Conservation (phyloP, 2,113 vertebrate genomes). For the Microtus ochrogaster region DNA sequence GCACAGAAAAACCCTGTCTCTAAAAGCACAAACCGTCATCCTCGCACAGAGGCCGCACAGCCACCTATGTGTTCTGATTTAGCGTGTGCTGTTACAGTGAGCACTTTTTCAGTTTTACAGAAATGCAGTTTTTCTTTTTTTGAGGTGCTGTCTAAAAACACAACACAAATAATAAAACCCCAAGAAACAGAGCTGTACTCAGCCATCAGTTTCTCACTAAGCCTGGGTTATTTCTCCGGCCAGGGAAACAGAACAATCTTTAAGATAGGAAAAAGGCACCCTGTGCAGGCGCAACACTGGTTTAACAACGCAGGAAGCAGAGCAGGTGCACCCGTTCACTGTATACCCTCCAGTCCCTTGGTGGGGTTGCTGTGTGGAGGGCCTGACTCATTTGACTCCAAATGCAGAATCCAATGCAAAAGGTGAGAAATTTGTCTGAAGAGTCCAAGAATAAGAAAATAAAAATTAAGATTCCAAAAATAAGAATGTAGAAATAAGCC, state of each 20-base stretch:
- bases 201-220: constrained; percentile 3
- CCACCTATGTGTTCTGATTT: not conserved
- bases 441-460: too few relatives aligned
- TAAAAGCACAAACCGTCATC: not conserved
- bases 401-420: not conserved
- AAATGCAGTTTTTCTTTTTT: constrained; percentile 23
- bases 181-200: not conserved
- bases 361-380: not conserved
- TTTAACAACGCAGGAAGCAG: not conserved
- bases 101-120: not conserved
- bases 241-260: constrained; percentile 22
- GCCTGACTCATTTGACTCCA: not conserved
- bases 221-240: not conserved
- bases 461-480: too few relatives aligned
- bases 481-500: too few relatives aligned
- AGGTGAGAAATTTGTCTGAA: not conserved
- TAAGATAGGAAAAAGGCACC: constrained; percentile 16
- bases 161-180: not conserved
- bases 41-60: not conserved
- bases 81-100: not conserved
- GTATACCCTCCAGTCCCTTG: not conserved
- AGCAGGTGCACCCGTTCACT: too few relatives aligned
- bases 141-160: not conserved
- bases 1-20: not conserved
- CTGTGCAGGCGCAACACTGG: not conserved